phyloP scores from a whole-genome alignment of 2,888 invertebrate genomes.

The Ashinkailepas kermadecensis region DNA sequence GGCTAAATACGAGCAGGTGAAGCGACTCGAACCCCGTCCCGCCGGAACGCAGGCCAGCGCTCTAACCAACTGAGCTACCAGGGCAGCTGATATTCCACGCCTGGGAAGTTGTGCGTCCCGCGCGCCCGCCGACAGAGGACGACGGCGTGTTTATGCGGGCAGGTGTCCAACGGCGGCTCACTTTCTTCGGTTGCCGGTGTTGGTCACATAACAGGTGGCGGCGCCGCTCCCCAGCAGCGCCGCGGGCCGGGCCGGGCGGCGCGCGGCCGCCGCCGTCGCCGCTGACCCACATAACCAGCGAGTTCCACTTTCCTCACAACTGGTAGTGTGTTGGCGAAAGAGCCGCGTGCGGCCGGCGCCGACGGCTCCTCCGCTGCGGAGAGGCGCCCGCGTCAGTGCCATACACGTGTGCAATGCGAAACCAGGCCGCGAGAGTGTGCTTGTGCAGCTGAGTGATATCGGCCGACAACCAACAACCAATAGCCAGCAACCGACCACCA shows the following conservation, averaged over 20 bases:
- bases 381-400: background rate
- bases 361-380: background rate
- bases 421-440: too few relatives aligned
- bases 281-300: background rate
- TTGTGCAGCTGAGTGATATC: too few relatives aligned
- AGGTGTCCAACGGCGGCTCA: background rate
- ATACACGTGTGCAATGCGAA: too few relatives aligned
- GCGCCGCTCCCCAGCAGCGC: background rate
- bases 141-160: background rate
- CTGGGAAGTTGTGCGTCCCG: background rate
- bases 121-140: background rate
- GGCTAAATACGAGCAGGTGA: too few relatives aligned
- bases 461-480: too few relatives aligned
- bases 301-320: conserved; percentile 15
- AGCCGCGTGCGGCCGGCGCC: background rate
- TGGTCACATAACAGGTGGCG: background rate
- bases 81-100: too few relatives aligned
- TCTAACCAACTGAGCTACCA: too few relatives aligned
- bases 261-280: background rate
- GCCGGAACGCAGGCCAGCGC: too few relatives aligned
- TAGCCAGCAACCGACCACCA: too few relatives aligned
- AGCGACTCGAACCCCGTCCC: too few relatives aligned
- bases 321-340: background rate
- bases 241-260: background rate
- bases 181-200: background rate